Evolutionary conservation across 2,113 vertebrate species (phyloP), one percentile per base, ranked within the genome.

Genomic region (Excalfactoria chinensis): DNA sequence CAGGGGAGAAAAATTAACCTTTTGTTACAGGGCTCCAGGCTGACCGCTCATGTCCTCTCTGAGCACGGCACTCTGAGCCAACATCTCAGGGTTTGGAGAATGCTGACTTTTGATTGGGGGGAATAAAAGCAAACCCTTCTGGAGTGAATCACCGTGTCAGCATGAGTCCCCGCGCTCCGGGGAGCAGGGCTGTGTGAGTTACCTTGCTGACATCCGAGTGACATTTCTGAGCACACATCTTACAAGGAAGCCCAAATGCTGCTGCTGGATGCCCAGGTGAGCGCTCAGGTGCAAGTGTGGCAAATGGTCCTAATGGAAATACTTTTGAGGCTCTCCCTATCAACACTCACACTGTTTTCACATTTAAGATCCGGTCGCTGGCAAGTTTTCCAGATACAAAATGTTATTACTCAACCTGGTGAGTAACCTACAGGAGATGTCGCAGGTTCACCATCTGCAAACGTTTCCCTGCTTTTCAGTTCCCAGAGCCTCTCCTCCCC

Each of bases 1-100:
- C 93, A 95, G 74, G 87, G 91, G 67, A 95, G 94, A 95, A 95
- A 95, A 96, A 95, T 96, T 95, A 95, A 96, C 94, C 96, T 96
- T 95, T 96, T 93, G 87, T 93, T 92, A 40, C 0, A 6, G 64
- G 91, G 85, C 63, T 91, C 80, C 20, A 48, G 84, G 72, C 62
- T 87, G 89, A 85, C 75, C 75, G 3, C 40, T 83, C 11, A 68
- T 30, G 55, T 25, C 55, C 59, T 70, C 44, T 48, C 78, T 1
- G 53, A 43, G 28, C 2, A 4, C 2, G 13, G 83, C 12, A 1
- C 32, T 55, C 40, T 63, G 18, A 22, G 71, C 13, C 30, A 67
- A 80, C 18, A 22, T 5, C 2, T 1, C 0, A 1, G 25, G 6
- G 3, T 21, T 19, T 9, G 55, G 20, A 22, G 8, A 3, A 13